Percentiles rank a stretch among this genome's conserved stretches.
Evolutionary conservation across 2,888 invertebrate species (phyloP).

Genomic region (Aradus depressus): DNA sequence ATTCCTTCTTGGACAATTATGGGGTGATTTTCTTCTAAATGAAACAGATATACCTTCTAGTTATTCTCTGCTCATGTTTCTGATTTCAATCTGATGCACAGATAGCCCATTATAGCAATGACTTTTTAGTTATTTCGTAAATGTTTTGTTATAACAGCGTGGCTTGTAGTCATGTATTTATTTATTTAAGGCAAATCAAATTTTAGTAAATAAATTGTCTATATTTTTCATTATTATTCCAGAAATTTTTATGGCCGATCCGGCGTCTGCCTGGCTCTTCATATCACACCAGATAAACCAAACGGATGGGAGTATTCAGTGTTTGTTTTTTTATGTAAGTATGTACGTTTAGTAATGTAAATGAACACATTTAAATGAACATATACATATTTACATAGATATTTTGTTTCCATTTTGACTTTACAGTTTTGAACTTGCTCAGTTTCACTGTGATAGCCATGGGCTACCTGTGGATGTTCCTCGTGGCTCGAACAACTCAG

Average conservation of each 20-base stretch:
- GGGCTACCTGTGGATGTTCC: constrained; percentile 42
- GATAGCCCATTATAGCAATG: too few relatives aligned
- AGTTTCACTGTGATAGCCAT: constrained; percentile 40
- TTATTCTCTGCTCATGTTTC: too few relatives aligned
- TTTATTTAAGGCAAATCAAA: too few relatives aligned
- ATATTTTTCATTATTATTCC: constrained; percentile 7
- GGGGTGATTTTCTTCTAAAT: too few relatives aligned
- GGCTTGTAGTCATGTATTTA: too few relatives aligned
- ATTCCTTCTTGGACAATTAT: too few relatives aligned
- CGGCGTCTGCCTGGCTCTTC: constrained; percentile 42
- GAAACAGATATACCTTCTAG: too few relatives aligned
- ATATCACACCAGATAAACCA: constrained; percentile 41
- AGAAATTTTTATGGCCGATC: constrained; percentile 42
- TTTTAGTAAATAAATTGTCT: background rate
- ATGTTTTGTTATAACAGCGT: too few relatives aligned
- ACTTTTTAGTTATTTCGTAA: too few relatives aligned
- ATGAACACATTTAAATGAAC: background rate
- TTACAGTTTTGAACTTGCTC: constrained; percentile 39
- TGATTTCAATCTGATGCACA: too few relatives aligned
- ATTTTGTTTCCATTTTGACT: background rate
- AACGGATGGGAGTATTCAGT: constrained; percentile 44
- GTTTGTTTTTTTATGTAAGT: constrained; percentile 39
- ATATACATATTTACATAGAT: background rate
- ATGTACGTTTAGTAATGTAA: constrained; percentile 2
- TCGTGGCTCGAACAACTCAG: constrained; percentile 39